Evolutionary conservation across 1,140 invertebrate genomes (phyloP).

Genomic region (Adoxophyes honmai): DNA sequence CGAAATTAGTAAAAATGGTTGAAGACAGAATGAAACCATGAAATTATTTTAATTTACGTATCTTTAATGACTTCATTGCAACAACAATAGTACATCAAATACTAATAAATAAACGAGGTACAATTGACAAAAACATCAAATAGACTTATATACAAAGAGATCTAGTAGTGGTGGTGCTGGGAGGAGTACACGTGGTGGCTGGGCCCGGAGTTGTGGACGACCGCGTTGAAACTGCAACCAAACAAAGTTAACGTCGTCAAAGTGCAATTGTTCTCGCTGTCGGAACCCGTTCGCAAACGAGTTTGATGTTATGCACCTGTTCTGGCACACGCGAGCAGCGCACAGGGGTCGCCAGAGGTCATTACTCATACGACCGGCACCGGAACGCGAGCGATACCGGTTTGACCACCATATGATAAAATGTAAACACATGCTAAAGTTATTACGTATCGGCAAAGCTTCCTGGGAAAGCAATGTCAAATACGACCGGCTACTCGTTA

Average conservation of each 20-base stretch:
- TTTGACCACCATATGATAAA: conserved; percentile 54
- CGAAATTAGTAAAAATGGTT: no score
- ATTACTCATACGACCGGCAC: conserved; percentile 45
- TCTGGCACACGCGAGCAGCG: conserved; percentile 29
- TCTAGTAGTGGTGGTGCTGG: conserved; percentile 52
- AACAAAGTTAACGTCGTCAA: conserved; percentile 8
- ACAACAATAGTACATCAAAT: conserved; percentile 28
- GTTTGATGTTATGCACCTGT: conserved; percentile 43
- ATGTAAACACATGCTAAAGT: conserved; percentile 26
- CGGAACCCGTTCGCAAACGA: conserved; percentile 42
- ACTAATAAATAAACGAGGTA: conserved; percentile 36
- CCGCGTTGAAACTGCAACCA: conserved; percentile 79
- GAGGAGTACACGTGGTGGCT: conserved; percentile 61
- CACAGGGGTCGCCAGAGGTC: conserved; percentile 51
- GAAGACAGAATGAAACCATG: no score
- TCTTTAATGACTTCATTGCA: conserved; percentile 36
- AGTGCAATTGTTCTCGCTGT: conserved; percentile 2
- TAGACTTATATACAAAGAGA: conserved; percentile 20
- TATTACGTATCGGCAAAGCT: conserved; percentile 31
- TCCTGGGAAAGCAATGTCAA: conserved; percentile 24
- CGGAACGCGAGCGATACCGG: conserved; percentile 45
- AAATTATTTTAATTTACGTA: conserved; percentile 28
- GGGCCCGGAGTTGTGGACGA: conserved; percentile 77
- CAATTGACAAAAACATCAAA: conserved; percentile 14
- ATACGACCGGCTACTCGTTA: conserved; percentile 18